Base-by-base conservation (phyloP, 1,140 invertebrate species). In the Dendrolimus punctatus region DNA sequence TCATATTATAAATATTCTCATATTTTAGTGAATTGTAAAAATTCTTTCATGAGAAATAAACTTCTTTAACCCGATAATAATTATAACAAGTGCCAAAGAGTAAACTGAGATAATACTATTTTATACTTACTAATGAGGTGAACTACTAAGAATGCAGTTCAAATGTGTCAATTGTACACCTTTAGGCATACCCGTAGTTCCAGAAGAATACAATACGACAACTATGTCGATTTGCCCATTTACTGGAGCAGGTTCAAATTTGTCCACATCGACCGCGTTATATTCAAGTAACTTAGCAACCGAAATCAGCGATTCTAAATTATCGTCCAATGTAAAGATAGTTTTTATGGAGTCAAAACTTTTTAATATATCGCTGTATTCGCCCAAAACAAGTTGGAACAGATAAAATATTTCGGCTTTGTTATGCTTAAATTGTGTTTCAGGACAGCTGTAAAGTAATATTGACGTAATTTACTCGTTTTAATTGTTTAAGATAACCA, bases 161-260 rank as follows among this genome's bases (percentile, higher is more conserved):
- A 93, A 91, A 61, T 76, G 76, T 37, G 92, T 93, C 38, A 95
- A 74, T 80, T 92, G 90, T 1, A 95, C 93, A 39, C 93, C 93
- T 81, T 95, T 95, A 0, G 94, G 93, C 57, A 91, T 76, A 53
- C 94, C 93, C 49, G 93, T 95, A 2, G 94, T 94, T 39, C 93
- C 93, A 4, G 89, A 89, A 10, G 88, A 89, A 66, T 86, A 89
- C 8, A 88, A 68, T 57, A 89, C 79, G 48, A 82, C 65, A 2
- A 87, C 85, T 5, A 66, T 71, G 56, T 84, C 76, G 38, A 48
- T 62, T 53, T 72, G 62, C 45, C 78, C 78, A 23, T 58, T 42
- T 6, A 79, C 75, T 46, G 48, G 55, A 8, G 50, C 55, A 2
- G 76, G 76, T 47, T 81, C 69, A 69, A 76, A 79, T 47, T 41